Conservation (phyloP, 2,888 invertebrate genomes). For the Dyspetes luteomarginatus region DNA sequence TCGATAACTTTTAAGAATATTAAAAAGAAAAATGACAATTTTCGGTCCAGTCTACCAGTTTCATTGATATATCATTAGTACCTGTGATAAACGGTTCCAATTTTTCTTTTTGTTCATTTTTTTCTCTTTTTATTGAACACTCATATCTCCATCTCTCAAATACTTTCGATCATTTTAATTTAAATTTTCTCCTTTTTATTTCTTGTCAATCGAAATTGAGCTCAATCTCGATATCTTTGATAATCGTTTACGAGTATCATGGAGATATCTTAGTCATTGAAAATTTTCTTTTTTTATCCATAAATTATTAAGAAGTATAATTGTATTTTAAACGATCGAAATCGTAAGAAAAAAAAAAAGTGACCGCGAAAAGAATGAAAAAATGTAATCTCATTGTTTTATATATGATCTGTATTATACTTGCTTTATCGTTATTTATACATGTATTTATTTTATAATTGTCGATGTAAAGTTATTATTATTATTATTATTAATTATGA, state of each 20-base stretch:
- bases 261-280: conserved; percentile 67
- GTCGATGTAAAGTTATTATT: conserved; percentile 75
- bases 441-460: conserved; percentile 81
- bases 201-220: conserved; percentile 63
- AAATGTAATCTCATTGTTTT: conserved; percentile 67
- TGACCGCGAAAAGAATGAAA: conserved; percentile 8
- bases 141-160: conserved; percentile 17
- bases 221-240: conserved; percentile 60
- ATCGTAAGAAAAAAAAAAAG: conserved; percentile 22
- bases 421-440: conserved; percentile 82
- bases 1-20: conserved; percentile 61
- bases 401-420: conserved; percentile 81
- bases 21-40: conserved; percentile 56
- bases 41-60: conserved; percentile 65
- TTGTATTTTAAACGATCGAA: conserved; percentile 23
- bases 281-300: conserved; percentile 67
- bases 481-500: conserved; percentile 42
- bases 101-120: conserved; percentile 35
- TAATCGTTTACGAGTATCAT: conserved; percentile 57
- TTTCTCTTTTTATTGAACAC: conserved; percentile 47
- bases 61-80: conserved; percentile 65
- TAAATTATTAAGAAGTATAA: conserved; percentile 26
- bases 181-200: conserved; percentile 33
- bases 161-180: conserved; percentile 26
- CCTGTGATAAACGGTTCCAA: conserved; percentile 65